These are phyloP conservation scores for Chinchilla lanigera DNA, from an alignment of 2,113 vertebrate genomes.

Conservation along the genomic window DNA sequence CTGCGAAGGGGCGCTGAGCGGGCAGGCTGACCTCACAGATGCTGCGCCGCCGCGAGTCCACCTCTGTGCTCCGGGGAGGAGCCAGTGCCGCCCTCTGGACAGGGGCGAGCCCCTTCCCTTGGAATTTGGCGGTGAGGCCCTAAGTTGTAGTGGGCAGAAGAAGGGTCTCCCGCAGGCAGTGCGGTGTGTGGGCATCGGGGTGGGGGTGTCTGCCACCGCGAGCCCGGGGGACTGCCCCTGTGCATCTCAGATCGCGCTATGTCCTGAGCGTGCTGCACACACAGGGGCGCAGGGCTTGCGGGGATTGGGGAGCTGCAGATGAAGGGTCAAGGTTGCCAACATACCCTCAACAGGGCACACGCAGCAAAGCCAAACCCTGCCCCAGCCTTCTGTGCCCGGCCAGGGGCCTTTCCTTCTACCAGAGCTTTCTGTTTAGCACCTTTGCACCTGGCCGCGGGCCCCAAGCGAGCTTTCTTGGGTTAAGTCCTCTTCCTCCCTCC, in stretches of 20 bases:
- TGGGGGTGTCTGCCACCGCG: rapidly evolving
- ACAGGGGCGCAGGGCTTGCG: rapidly evolving
- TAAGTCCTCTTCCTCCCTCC: too few species aligned
- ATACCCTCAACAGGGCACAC: rapidly evolving
- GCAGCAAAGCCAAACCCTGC: rapidly evolving
- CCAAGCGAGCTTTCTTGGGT: rapidly evolving
- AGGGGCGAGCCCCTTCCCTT: background rate
- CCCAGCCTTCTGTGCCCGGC: rapidly evolving
- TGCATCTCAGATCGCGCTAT: rapidly evolving
- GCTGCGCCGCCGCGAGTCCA: background rate
- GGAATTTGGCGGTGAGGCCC: background rate
- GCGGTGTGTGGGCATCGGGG: rapidly evolving
- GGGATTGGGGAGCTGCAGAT: rapidly evolving
- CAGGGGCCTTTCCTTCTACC: rapidly evolving
- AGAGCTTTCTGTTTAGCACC: too few species aligned
- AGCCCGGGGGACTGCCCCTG: too few species aligned
- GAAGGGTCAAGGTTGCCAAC: rapidly evolving
- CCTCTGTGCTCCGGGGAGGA: background rate
- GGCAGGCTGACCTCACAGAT: rapidly evolving
- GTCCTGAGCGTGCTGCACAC: background rate
- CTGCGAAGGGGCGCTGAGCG: rapidly evolving
- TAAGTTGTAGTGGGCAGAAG: background rate
- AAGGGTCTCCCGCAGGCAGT: background rate
- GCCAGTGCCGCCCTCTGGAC: background rate
- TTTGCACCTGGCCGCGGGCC: background rate